Conservation (phyloP, 2,113 vertebrate species). For the Macrotis lagotis region DNA sequence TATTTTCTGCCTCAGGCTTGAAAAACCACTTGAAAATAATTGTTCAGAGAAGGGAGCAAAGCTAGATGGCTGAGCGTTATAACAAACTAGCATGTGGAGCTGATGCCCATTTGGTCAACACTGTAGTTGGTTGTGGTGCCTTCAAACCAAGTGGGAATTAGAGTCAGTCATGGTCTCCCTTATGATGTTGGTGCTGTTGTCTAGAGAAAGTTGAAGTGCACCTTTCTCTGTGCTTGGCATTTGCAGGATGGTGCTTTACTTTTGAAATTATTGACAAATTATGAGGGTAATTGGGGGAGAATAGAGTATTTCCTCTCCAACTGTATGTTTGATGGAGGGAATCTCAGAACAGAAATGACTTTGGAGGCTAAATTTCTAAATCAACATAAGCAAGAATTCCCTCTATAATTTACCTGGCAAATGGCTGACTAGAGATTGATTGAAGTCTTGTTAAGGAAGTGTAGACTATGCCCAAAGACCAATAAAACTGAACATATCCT, state of each 20-base stretch:
- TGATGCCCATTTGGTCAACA: not conserved
- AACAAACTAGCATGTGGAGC: constrained; percentile 18
- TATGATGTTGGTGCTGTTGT: not conserved
- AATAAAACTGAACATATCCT: no score
- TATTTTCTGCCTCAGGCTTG: constrained; percentile 45
- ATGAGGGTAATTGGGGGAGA: not conserved
- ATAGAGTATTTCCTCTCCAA: constrained; percentile 36
- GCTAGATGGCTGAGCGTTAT: not conserved
- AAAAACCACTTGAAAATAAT: not conserved
- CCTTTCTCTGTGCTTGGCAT: not conserved
- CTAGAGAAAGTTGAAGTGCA: not conserved
- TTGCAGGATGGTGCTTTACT: not conserved
- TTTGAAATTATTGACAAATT: constrained; percentile 17
- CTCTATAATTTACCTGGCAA: not conserved
- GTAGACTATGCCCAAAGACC: no score
- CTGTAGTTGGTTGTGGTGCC: not conserved
- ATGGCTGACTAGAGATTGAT: not conserved
- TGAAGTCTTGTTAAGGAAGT: not conserved
- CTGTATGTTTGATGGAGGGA: constrained; percentile 49
- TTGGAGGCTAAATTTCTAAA: not conserved
- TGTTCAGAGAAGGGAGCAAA: not conserved
- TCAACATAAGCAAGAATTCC: not conserved
- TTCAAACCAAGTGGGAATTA: constrained; percentile 58
- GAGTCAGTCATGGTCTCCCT: not conserved
- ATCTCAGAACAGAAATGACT: constrained; percentile 44